These are phyloP conservation scores for Rhingia rostrata DNA, from an alignment of 2,888 invertebrate genomes.

Conservation along the genomic window DNA sequence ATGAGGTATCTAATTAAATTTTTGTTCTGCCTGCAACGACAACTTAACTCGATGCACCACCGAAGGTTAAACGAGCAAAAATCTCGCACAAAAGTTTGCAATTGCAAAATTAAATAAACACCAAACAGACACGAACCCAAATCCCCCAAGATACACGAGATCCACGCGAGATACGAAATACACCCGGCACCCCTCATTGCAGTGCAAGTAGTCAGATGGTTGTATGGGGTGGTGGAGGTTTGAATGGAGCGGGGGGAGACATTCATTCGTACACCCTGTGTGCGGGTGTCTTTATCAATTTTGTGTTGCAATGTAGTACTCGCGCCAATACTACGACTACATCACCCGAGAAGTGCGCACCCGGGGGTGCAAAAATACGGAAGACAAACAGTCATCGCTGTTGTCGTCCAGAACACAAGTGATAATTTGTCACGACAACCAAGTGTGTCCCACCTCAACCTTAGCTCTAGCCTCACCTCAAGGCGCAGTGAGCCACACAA, in stretches of 20 bases:
- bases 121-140: constrained; percentile 57
- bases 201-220: background rate
- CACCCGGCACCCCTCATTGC: constrained; percentile 5
- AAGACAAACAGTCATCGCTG: constrained; percentile 25
- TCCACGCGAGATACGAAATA: background rate
- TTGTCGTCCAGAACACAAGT: constrained; percentile 28
- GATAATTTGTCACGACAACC: constrained; percentile 49
- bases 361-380: constrained; percentile 14
- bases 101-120: constrained; percentile 69
- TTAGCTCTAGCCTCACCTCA: constrained; percentile 18
- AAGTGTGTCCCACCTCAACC: background rate
- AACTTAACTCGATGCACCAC: constrained; percentile 18
- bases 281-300: constrained; percentile 1
- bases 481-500: constrained; percentile 28
- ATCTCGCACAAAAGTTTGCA: constrained; percentile 50
- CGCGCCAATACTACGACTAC: background rate
- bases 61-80: constrained; percentile 59
- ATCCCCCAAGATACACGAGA: constrained; percentile 33
- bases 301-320: background rate
- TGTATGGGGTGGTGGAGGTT: too few species aligned
- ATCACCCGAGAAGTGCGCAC: constrained; percentile 15
- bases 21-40: constrained; percentile 12
- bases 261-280: constrained; percentile 29
- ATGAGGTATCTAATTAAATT: background rate
- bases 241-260: background rate